Conservation (phyloP, 2,113 vertebrate species). For the Cyanistes caeruleus region DNA sequence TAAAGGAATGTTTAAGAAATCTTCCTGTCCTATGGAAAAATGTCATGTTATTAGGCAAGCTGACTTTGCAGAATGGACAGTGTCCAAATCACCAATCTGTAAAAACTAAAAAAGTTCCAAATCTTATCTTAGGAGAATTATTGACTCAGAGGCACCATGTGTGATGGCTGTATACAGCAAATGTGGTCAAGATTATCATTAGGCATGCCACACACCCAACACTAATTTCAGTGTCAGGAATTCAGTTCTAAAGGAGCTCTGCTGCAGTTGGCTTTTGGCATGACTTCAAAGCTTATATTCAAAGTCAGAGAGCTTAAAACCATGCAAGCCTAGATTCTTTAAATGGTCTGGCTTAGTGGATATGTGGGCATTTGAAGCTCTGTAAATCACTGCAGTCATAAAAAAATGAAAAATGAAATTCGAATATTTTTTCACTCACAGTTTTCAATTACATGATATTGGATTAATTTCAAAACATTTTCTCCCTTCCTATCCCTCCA, state of each 20-base stretch:
- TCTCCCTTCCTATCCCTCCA: not conserved
- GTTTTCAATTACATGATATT: slow-evolving; percentile 58
- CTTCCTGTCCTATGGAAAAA: slow-evolving; percentile 35
- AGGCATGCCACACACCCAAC: slow-evolving; percentile 43
- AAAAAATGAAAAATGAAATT: slow-evolving; percentile 39
- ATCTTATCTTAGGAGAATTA: slow-evolving; percentile 73
- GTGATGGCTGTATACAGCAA: slow-evolving; percentile 42
- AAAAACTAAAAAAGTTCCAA: slow-evolving; percentile 63
- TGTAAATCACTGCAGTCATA: slow-evolving; percentile 48
- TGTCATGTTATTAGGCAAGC: slow-evolving; percentile 20
- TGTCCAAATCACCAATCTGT: slow-evolving; percentile 61
- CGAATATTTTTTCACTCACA: slow-evolving; percentile 32
- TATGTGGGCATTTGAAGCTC: slow-evolving; percentile 63
- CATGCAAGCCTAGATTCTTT: slow-evolving; percentile 58
- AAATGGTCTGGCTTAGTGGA: slow-evolving; percentile 68
- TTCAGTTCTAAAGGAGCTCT: slow-evolving; percentile 65
- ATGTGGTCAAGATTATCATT: slow-evolving; percentile 62
- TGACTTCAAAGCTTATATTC: slow-evolving; percentile 74
- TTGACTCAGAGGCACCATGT: slow-evolving; percentile 72
- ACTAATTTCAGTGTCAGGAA: slow-evolving; percentile 71
- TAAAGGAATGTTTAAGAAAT: not conserved
- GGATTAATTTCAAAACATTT: slow-evolving; percentile 58
- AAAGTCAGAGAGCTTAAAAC: slow-evolving; percentile 74
- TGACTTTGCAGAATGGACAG: slow-evolving; percentile 56
- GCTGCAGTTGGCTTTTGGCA: slow-evolving; percentile 64